phyloP scores from a whole-genome alignment of 2,797 vertebrate genomes.

The Myotis daubentonii region DNA sequence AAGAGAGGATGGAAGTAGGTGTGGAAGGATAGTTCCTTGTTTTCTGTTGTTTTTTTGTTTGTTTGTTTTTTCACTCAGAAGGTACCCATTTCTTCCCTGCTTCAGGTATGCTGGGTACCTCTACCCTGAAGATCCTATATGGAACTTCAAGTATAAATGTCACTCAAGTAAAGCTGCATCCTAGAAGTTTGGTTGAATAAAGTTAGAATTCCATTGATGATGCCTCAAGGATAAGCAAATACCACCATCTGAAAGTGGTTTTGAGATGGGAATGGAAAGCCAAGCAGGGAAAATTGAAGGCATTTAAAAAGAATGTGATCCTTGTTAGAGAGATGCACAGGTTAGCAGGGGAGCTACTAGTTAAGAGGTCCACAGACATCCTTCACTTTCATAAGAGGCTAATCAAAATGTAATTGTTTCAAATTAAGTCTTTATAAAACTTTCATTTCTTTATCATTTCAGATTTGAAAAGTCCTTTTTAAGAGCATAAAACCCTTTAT shows the following conservation, averaged over 20 bases:
- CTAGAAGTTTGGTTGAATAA: neutral
- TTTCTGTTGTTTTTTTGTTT: neutral
- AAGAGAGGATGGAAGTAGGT: neutral
- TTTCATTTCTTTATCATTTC: neutral
- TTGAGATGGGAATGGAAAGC: neutral
- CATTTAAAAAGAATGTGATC: neutral
- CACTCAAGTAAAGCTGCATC: neutral
- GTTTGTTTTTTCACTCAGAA: neutral
- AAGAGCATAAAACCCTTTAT: neutral
- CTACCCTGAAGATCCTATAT: neutral
- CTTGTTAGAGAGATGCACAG: neutral
- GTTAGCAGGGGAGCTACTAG: neutral
- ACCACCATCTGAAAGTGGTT: neutral
- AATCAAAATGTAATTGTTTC: slow-evolving; percentile 11
- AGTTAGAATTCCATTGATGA: neutral
- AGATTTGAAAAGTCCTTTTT: slow-evolving; percentile 1
- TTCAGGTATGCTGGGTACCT: neutral
- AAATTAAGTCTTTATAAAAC: neutral
- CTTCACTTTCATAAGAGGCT: neutral
- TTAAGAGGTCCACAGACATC: neutral
- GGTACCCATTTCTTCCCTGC: neutral
- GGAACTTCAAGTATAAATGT: neutral
- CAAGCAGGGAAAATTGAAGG: neutral
- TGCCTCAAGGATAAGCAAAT: neutral
- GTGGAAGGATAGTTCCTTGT: neutral